phyloP scores from a whole-genome alignment of 1,140 invertebrate genomes.

The Artemia franciscana region DNA sequence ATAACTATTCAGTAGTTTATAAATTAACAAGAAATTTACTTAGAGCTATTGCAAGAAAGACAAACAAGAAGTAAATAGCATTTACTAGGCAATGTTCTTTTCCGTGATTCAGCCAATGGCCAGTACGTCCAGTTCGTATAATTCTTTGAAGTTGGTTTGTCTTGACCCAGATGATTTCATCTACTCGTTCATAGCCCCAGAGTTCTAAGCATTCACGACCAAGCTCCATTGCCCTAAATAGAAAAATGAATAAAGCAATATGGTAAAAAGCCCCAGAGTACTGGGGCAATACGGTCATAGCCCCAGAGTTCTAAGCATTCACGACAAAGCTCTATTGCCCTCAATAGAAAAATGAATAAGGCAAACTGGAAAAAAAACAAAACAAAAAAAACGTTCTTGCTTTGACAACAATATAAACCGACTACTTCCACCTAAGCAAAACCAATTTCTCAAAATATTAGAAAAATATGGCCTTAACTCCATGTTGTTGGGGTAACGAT shows the following conservation, averaged over 20 bases:
- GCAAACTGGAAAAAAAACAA: no score
- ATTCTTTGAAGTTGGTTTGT: slow-evolving; percentile 93
- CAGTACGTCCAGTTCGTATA: slow-evolving; percentile 82
- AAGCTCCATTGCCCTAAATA: slow-evolving; percentile 73
- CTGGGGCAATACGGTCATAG: slow-evolving; percentile 84
- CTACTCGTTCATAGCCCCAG: slow-evolving; percentile 86
- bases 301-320: slow-evolving; percentile 82
- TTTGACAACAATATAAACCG: no score
- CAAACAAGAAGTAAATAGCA: no score
- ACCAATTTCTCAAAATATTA: no score
- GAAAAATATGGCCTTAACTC: no score
- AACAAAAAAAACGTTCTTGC: not conserved
- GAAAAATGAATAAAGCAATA: slow-evolving; percentile 7
- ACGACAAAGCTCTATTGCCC: slow-evolving; percentile 87
- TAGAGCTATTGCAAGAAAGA: no score
- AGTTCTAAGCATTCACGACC: slow-evolving; percentile 73
- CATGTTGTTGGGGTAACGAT: no score
- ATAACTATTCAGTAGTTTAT: no score
- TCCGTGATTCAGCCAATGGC: slow-evolving; percentile 95
- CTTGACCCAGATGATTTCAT: slow-evolving; percentile 97
- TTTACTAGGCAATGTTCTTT: slow-evolving; percentile 86
- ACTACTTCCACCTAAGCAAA: no score
- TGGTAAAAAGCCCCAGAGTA: slow-evolving; percentile 52
- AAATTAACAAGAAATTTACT: no score
- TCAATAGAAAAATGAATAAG: slow-evolving; percentile 16